Evolutionary conservation across 2,797 vertebrate species (phyloP), one percentile per base, ranked within the genome.

Genomic region (Neosilurus mollespiculum): DNA sequence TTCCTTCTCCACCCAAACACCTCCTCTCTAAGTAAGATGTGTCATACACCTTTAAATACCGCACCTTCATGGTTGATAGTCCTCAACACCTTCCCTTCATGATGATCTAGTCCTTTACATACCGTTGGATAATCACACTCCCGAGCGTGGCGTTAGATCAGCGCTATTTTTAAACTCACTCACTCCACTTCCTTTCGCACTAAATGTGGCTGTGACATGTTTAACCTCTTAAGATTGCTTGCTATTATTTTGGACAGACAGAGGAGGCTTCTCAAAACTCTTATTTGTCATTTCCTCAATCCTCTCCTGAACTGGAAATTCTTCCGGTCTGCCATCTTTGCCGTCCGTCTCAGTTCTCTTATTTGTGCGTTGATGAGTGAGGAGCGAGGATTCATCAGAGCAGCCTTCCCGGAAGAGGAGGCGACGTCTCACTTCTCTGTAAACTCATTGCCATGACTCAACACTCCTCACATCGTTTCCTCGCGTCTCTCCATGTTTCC

Each of bases 41-140:
- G 71, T 24, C n/a, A 9, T 51, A 78, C n/a, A 37, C 22, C 20
- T 77, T 59, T 80, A 54, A 79, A 70, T n/a, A 58, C 0, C 2
- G 56, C 54, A 70, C 78, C 37, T 84, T 76, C 51, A 76, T 9
- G 18, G 22, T 43, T 80, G 30, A 30, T 79, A 65, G 49, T 58
- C 15, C 69, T 18, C 51, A 73, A 75, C 83, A 80, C 83, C 67
- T 84, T 73, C 67, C 20, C 59, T 49, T 69, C 20, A 18, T 4
- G 8, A n/a, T 71, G 49, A 70, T n/a, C 18, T 51, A 62, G 5
- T 11, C 34, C 8, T 26, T 66, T 58, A 73, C 22, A 30, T 30
- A 34, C 49, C 20, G 34, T 15, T 56, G 69, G 51, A 62, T 73
- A 18, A 80, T 84, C 58, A 49, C 75, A 78, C 58, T 62, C 58